Conservation (phyloP, 2,888 invertebrate species). For the Amorpha juglandis region DNA sequence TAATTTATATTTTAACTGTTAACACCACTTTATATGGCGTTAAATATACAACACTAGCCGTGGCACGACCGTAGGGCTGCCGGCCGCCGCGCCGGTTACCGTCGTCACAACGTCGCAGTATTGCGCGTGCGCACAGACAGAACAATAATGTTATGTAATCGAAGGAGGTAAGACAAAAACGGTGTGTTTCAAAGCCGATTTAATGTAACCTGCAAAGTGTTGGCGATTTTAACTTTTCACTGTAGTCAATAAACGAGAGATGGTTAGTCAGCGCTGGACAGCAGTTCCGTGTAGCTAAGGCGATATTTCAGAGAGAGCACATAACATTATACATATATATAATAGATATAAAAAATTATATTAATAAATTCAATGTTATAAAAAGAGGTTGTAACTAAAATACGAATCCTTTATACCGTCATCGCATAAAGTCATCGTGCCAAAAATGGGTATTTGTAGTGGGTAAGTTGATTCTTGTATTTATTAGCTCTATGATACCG, state of each 20-base stretch:
- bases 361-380: constrained; percentile 76
- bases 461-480: constrained; percentile 80
- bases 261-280: constrained; percentile 33
- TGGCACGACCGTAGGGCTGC: constrained; percentile 1
- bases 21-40: constrained; percentile 7
- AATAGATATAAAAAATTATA: constrained; percentile 75
- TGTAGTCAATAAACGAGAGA: constrained; percentile 15
- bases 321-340: constrained; percentile 57
- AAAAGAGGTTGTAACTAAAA: constrained; percentile 81
- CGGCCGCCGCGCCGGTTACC: not conserved
- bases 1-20: constrained; percentile 28
- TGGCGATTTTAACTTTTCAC: not conserved
- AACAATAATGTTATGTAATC: constrained; percentile 25
- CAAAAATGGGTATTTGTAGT: constrained; percentile 68
- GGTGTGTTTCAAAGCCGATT: not conserved
- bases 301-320: constrained; percentile 72
- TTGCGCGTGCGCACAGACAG: not conserved
- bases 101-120: not conserved
- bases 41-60: not conserved
- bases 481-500: constrained; percentile 78
- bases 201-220: not conserved
- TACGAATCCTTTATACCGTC: constrained; percentile 66
- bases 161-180: not conserved
- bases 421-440: constrained; percentile 63
- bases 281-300: constrained; percentile 39